Percentiles rank a stretch among this genome's conserved stretches.
phyloP scores from a whole-genome alignment of 1,140 invertebrate species.

The Brachionus plicatilis region DNA sequence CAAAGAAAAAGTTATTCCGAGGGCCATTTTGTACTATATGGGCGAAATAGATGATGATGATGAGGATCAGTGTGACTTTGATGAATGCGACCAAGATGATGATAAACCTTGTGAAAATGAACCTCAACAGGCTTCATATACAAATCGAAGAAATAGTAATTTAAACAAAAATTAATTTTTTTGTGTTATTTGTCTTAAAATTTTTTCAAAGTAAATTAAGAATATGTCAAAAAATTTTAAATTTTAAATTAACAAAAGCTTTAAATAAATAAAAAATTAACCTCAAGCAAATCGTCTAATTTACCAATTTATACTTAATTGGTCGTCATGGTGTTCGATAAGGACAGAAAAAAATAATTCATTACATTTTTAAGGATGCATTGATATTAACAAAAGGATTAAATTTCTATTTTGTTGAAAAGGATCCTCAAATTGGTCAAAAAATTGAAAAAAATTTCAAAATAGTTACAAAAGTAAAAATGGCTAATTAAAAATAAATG shows the following conservation, averaged over 20 bases:
- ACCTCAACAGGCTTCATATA: neutral
- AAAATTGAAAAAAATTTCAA: no score
- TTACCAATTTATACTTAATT: neutral
- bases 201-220: neutral
- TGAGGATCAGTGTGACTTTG: conserved; percentile 47
- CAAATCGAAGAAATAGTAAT: neutral
- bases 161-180: neutral
- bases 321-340: neutral
- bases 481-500: neutral
- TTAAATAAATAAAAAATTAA: neutral
- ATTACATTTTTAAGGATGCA: neutral
- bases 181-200: neutral
- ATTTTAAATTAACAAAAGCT: neutral
- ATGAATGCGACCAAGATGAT: conserved; percentile 46
- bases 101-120: conserved; percentile 10
- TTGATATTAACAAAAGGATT: no score
- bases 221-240: neutral
- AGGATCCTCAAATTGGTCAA: no score
- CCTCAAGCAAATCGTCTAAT: neutral
- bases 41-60: conserved; percentile 56
- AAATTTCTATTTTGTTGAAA: no score
- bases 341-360: neutral
- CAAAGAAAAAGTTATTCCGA: conserved; percentile 81
- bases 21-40: conserved; percentile 87
- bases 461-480: no score